These are phyloP conservation scores for Gastrophryne carolinensis DNA, from an alignment of 2,797 vertebrate genomes.

Conservation along the genomic window DNA sequence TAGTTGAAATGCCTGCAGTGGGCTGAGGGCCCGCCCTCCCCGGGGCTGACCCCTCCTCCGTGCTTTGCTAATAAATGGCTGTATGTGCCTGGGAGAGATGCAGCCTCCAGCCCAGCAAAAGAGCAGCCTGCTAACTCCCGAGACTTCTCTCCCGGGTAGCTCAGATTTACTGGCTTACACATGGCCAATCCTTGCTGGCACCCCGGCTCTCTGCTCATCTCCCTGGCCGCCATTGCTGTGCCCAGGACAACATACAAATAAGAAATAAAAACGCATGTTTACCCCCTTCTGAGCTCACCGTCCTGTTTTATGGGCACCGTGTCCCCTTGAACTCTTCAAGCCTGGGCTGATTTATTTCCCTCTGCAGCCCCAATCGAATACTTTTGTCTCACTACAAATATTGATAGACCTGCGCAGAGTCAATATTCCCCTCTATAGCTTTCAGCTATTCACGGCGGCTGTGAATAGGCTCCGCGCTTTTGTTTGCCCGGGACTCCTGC, in stretches of 20 bases:
- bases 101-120: constrained; percentile 60
- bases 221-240: no score
- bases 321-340: constrained; percentile 40
- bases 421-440: constrained; percentile 47
- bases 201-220: neutral
- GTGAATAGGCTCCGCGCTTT: constrained; percentile 16
- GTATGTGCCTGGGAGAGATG: constrained; percentile 73
- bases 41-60: constrained; percentile 73
- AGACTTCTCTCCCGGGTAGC: constrained; percentile 59
- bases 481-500: neutral
- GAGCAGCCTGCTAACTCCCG: constrained; percentile 54
- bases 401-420: constrained; percentile 45
- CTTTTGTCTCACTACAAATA: constrained; percentile 50
- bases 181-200: constrained; percentile 50
- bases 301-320: neutral
- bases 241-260: neutral
- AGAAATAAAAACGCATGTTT: neutral
- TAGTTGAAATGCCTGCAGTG: constrained; percentile 69
- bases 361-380: constrained; percentile 35
- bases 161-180: constrained; percentile 58
- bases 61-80: constrained; percentile 67
- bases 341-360: constrained; percentile 39
- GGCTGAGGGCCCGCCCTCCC: constrained; percentile 75
- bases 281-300: neutral
- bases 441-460: constrained; percentile 32